Percentiles rank a stretch among this genome's conserved stretches.
These are phyloP conservation scores for Tetramorium bicarinatum DNA, from an alignment of 2,888 invertebrate species.

Conservation along the genomic window DNA sequence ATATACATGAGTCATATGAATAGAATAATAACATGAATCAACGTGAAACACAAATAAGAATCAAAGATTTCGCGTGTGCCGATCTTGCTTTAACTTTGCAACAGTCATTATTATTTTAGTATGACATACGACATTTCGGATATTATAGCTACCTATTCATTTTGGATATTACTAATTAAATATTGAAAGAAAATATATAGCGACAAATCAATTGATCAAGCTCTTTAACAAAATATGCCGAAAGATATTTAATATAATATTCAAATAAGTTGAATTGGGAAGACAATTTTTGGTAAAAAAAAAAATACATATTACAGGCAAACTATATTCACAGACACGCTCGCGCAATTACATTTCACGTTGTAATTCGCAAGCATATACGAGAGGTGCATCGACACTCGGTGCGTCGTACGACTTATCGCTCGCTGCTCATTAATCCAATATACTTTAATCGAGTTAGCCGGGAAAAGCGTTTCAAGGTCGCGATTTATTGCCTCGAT, in stretches of 20 bases:
- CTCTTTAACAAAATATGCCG: neutral
- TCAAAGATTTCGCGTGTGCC: neutral
- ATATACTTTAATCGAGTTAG: slow-evolving; percentile 74
- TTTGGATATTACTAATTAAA: neutral
- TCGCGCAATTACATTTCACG: neutral
- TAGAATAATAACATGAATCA: neutral
- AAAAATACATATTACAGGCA: neutral
- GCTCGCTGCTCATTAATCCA: slow-evolving; percentile 68
- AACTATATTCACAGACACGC: neutral
- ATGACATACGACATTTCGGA: neutral
- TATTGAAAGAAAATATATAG: slow-evolving; percentile 2
- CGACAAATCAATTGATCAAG: neutral
- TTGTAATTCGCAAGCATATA: slow-evolving; percentile 45
- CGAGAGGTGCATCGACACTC: slow-evolving; percentile 66
- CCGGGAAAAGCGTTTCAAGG: slow-evolving; percentile 75
- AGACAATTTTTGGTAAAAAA: neutral
- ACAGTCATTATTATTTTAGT: neutral
- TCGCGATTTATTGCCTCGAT: slow-evolving; percentile 65
- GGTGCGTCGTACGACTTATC: slow-evolving; percentile 54
- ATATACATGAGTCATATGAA: neutral
- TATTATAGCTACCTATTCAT: neutral
- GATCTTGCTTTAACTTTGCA: slow-evolving; percentile 1
- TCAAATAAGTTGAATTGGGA: neutral
- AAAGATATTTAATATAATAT: neutral
- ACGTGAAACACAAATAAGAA: neutral